These are phyloP conservation scores for Sarcophaga bullata DNA, from an alignment of 1,140 invertebrate species.

Conservation along the genomic window DNA sequence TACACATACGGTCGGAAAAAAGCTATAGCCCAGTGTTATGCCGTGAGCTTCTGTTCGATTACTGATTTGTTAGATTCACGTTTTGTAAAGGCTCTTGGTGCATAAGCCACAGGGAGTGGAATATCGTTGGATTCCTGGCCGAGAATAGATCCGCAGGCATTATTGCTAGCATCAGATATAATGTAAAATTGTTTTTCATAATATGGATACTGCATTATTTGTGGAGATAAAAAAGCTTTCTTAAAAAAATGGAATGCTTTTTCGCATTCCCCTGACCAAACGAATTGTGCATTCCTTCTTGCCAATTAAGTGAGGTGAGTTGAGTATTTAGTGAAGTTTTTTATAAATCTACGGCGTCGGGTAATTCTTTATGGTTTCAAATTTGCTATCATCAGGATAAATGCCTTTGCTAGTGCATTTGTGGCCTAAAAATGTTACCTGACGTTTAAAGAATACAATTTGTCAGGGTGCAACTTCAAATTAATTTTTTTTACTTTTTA, in stretches of 20 bases:
- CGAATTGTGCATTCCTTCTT: neutral
- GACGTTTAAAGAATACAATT: neutral
- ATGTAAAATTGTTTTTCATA: conserved; percentile 1
- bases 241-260: conserved; percentile 8
- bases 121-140: conserved; percentile 29
- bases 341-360: no score
- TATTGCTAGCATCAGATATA: neutral
- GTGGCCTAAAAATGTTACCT: neutral
- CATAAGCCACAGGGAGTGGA: no score
- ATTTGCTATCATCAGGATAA: no score
- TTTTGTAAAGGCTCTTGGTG: no score
- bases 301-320: neutral
- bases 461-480: neutral
- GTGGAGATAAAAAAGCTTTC: neutral
- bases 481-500: no score
- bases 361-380: no score
- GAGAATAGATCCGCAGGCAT: conserved; percentile 25
- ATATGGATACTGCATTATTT: conserved; percentile 1
- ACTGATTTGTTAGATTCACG: no score
- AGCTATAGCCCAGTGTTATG: no score
- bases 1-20: no score
- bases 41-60: no score
- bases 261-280: neutral
- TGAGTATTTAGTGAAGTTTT: neutral
- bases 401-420: no score